Evolutionary conservation across 2,113 vertebrate genomes (phyloP).

Genomic region (Oncorhynchus kisutch): DNA sequence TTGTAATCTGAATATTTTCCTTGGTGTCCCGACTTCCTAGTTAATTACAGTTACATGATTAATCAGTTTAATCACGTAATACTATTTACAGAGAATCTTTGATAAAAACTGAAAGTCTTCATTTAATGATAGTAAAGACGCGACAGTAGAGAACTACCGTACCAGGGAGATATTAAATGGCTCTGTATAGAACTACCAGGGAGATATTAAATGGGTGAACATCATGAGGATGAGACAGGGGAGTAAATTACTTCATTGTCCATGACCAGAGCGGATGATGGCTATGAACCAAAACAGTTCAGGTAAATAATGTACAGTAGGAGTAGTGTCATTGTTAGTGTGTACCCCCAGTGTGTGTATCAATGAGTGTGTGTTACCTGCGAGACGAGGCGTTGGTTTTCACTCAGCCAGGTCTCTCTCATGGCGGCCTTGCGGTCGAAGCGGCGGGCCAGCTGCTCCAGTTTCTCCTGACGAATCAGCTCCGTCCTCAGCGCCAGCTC

Average conservation of each 20-base stretch:
- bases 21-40: no score
- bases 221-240: no score
- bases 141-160: no score
- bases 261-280: slow-evolving; percentile 15
- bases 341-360: background rate
- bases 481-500: slow-evolving; percentile 89
- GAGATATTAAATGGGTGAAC: no score
- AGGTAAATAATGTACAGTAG: background rate
- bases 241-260: no score
- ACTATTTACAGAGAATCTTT: no score
- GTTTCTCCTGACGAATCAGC: slow-evolving; percentile 90
- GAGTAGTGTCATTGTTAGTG: background rate
- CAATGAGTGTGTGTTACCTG: slow-evolving; percentile 70
- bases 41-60: no score
- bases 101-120: no score
- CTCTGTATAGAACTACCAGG: background rate
- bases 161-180: no score
- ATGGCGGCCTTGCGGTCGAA: slow-evolving; percentile 92
- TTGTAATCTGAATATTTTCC: no score
- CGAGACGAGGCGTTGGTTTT: slow-evolving; percentile 88
- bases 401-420: slow-evolving; percentile 92
- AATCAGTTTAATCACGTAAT: no score
- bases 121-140: no score
- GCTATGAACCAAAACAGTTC: slow-evolving; percentile 1
- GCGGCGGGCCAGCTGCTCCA: slow-evolving; percentile 90